Percentiles rank a stretch among this genome's conserved stretches.
These are phyloP conservation scores for Donacobius atricapilla DNA, from an alignment of 2,113 vertebrate genomes.

Conservation along the genomic window DNA sequence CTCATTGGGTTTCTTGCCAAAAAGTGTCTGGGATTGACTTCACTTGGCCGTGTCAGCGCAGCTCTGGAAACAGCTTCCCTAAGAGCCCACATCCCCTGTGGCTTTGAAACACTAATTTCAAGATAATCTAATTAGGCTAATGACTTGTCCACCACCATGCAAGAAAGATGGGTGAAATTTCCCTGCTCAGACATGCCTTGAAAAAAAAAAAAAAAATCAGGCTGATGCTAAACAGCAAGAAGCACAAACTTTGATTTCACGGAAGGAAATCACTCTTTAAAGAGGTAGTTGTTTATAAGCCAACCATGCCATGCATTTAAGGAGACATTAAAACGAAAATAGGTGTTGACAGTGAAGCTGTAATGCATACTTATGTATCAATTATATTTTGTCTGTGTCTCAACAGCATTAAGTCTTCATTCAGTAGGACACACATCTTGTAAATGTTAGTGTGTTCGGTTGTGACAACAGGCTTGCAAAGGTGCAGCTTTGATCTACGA, in stretches of 20 bases:
- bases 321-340: not conserved
- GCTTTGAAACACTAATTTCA: not conserved
- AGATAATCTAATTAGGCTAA: constrained; percentile 24
- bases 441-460: accelerated
- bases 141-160: not conserved
- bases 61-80: not conserved
- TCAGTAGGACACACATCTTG: not conserved
- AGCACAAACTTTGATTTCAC: not conserved
- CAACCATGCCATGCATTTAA: not conserved
- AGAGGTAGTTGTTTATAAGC: not conserved
- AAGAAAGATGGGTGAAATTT: not conserved
- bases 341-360: not conserved
- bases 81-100: accelerated
- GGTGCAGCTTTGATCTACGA: not conserved
- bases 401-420: not conserved
- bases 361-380: not conserved
- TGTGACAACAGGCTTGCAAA: not conserved
- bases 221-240: not conserved
- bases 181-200: not conserved
- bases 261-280: not conserved
- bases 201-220: no score
- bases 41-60: accelerated
- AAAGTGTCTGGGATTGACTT: not conserved
- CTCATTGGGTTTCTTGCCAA: not conserved
- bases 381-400: not conserved